Evolutionary conservation across 2,888 invertebrate species (phyloP).

Genomic region (Stratiomys singularior): DNA sequence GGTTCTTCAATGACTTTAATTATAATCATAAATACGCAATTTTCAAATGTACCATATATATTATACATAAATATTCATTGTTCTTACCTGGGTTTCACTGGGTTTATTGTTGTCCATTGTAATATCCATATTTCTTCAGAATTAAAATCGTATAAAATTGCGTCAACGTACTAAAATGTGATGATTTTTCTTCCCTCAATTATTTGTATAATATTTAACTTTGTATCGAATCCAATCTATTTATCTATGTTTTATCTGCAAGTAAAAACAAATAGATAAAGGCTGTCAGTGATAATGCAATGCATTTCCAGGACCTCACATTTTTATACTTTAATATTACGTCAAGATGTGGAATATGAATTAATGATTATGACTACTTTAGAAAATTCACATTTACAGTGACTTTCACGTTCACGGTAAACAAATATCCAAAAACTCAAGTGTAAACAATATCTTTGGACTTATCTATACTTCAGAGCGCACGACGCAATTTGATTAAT

Average conservation of each 20-base stretch:
- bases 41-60: background rate
- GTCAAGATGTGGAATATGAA: too few species aligned
- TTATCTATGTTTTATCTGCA: constrained; percentile 35
- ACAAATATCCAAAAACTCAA: too few species aligned
- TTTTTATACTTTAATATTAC: background rate
- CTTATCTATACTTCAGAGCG: too few species aligned
- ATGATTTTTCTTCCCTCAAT: background rate
- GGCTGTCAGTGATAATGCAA: background rate
- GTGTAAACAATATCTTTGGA: too few species aligned
- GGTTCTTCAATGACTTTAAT: constrained; percentile 29
- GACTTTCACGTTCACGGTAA: too few species aligned
- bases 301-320: constrained; percentile 9
- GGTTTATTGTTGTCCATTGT: constrained; percentile 54
- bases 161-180: constrained; percentile 15
- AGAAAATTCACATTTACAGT: too few species aligned
- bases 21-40: too few species aligned
- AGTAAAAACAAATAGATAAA: constrained; percentile 15
- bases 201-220: constrained; percentile 28
- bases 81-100: constrained; percentile 53
- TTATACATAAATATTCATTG: constrained; percentile 48
- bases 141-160: constrained; percentile 4
- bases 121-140: constrained; percentile 26
- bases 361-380: too few species aligned
- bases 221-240: constrained; percentile 14
- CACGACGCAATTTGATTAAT: too few species aligned